A percentile compares a stretch with the other conserved stretches of the same genome.
Conservation (phyloP, 2,797 vertebrate genomes). For the Argentina silus region DNA sequence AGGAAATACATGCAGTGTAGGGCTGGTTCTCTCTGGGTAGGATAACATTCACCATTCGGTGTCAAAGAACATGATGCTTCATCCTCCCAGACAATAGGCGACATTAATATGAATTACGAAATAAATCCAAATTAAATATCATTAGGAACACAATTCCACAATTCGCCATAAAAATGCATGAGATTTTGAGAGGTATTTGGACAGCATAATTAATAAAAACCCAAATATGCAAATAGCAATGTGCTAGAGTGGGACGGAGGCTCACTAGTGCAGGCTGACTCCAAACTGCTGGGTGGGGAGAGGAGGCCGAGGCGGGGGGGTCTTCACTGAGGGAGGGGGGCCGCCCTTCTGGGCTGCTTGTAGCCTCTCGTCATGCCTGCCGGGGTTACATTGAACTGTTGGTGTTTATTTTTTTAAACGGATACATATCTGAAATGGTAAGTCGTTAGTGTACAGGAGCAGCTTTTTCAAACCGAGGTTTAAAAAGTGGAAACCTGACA, state of each 20-base stretch:
- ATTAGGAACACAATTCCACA: too few species aligned
- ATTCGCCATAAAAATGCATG: too few species aligned
- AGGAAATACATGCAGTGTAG: too few species aligned
- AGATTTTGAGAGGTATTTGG: too few species aligned
- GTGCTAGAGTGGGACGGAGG: not conserved
- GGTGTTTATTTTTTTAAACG: not conserved
- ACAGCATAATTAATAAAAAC: too few species aligned
- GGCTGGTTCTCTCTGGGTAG: too few species aligned
- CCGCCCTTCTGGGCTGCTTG: conserved; percentile 65
- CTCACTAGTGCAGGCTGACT: conserved; percentile 90
- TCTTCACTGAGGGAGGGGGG: conserved; percentile 57
- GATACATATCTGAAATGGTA: conserved; percentile 12
- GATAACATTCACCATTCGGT: not conserved
- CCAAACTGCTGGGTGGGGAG: conserved; percentile 90
- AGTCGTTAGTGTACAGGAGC: not conserved
- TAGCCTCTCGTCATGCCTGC: conserved; percentile 83
- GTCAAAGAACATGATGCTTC: too few species aligned
- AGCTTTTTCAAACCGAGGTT: too few species aligned
- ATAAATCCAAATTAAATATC: too few species aligned
- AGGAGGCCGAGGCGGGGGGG: conserved; percentile 81
- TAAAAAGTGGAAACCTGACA: not conserved
- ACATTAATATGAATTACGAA: too few species aligned
- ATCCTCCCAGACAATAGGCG: too few species aligned
- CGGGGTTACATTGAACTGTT: not conserved
- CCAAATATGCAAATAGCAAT: too few species aligned